A percentile compares a stretch with the other conserved stretches of the same genome.
Evolutionary conservation across 1,140 invertebrate species (phyloP).

Genomic region (Cardiocondyla obscurior): DNA sequence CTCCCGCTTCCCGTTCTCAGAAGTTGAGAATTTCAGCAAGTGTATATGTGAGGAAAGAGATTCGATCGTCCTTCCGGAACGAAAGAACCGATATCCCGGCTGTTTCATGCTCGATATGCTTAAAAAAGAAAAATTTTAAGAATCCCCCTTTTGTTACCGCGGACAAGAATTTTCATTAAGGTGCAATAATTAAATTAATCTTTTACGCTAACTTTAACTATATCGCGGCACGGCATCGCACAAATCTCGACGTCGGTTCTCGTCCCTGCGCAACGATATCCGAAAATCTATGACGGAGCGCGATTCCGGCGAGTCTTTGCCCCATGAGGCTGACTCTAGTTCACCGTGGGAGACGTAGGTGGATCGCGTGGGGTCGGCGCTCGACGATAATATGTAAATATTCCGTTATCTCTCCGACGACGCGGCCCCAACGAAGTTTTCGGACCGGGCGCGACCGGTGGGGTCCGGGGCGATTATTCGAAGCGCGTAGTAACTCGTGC

Average conservation of each 20-base stretch:
- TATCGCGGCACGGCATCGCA: neutral
- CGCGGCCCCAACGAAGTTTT: slow-evolving; percentile 70
- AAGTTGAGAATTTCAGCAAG: slow-evolving; percentile 37
- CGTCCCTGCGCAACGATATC: slow-evolving; percentile 56
- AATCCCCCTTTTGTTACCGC: too few relatives aligned
- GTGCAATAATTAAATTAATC: neutral
- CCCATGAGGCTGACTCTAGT: slow-evolving; percentile 56
- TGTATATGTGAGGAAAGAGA: neutral
- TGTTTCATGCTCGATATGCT: slow-evolving; percentile 20
- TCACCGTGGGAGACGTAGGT: slow-evolving; percentile 65
- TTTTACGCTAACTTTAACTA: neutral
- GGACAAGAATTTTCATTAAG: neutral
- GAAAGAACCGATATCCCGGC: slow-evolving; percentile 8
- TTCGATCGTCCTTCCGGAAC: neutral
- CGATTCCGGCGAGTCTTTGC: slow-evolving; percentile 28
- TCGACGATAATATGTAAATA: slow-evolving; percentile 83
- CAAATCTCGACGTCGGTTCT: slow-evolving; percentile 67
- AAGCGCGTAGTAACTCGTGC: slow-evolving; percentile 81
- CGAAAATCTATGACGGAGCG: slow-evolving; percentile 43
- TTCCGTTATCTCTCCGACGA: slow-evolving; percentile 80
- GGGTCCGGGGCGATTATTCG: slow-evolving; percentile 78
- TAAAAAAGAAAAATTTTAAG: too few relatives aligned
- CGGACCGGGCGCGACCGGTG: slow-evolving; percentile 10
- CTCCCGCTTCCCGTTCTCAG: slow-evolving; percentile 1
- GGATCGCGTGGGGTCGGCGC: slow-evolving; percentile 58